These are phyloP conservation scores for Peromyscus melanophrys DNA, from an alignment of 2,797 vertebrate species.

Conservation along the genomic window DNA sequence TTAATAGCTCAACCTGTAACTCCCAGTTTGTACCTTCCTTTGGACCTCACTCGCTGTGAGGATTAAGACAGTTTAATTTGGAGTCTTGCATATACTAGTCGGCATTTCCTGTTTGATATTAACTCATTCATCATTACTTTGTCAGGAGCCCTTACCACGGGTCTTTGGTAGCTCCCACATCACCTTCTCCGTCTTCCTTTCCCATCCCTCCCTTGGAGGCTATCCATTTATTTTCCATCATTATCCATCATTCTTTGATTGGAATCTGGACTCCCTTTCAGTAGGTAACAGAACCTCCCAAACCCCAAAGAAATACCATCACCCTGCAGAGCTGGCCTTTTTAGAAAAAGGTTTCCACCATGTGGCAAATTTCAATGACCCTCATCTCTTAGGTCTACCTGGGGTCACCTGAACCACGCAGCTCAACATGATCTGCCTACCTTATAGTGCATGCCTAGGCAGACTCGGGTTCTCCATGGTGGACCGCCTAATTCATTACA, in stretches of 20 bases:
- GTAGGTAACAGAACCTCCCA: conserved; percentile 56
- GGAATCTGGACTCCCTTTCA: neutral
- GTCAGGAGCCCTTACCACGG: neutral
- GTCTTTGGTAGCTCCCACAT: neutral
- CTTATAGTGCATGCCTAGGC: conserved; percentile 47
- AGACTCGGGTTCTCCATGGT: neutral
- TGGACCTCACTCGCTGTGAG: neutral
- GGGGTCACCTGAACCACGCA: conserved; percentile 66
- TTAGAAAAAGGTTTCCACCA: conserved; percentile 46
- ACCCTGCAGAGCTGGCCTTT: conserved; percentile 18
- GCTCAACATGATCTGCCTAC: conserved; percentile 68
- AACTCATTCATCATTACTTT: conserved; percentile 69
- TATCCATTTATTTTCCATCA: conserved; percentile 66
- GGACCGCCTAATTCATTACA: conserved; percentile 64
- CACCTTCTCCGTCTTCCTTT: neutral
- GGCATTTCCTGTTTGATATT: conserved; percentile 64
- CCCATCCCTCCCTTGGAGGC: neutral
- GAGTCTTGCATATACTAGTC: neutral
- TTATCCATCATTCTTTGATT: conserved; percentile 45
- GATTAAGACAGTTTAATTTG: conserved; percentile 65
- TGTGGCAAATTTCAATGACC: conserved; percentile 75
- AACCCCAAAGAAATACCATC: neutral
- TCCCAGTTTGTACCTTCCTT: conserved; percentile 20
- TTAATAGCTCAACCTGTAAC: conserved; percentile 22
- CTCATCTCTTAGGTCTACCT: conserved; percentile 71